Percentiles rank a stretch among this genome's conserved stretches.
Evolutionary conservation across 2,113 vertebrate species (phyloP).

Genomic region (Etheostoma spectabile): DNA sequence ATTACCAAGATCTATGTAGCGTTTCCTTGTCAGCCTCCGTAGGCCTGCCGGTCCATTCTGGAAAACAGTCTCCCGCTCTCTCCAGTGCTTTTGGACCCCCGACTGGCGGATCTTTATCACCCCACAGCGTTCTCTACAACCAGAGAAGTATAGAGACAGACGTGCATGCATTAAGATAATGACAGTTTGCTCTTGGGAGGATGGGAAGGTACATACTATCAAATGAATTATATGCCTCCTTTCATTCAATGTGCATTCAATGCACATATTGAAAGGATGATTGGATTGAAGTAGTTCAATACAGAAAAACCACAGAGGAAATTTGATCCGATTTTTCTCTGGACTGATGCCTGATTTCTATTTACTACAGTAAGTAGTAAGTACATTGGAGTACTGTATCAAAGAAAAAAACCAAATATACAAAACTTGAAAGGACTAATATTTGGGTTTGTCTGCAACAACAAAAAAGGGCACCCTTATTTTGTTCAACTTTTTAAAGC

Average conservation of each 20-base stretch:
- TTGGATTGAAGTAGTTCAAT: not conserved
- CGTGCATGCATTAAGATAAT: not conserved
- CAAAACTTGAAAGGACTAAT: not conserved
- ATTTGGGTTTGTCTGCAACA: constrained; percentile 25
- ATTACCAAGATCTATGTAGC: constrained; percentile 94
- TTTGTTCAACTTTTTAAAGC: constrained; percentile 10
- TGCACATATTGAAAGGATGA: not conserved
- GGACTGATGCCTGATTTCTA: not conserved
- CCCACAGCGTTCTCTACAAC: constrained; percentile 90
- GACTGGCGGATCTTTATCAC: constrained; percentile 92
- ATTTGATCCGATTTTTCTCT: not conserved
- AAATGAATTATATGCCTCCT: not conserved
- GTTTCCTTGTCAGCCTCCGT: constrained; percentile 90
- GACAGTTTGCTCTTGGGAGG: not conserved
- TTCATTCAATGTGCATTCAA: not conserved
- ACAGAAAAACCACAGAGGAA: not conserved
- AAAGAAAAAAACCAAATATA: not conserved
- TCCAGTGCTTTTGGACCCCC: constrained; percentile 85
- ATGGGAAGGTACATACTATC: not conserved
- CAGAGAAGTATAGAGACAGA: constrained; percentile 41
- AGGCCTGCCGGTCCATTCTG: constrained; percentile 86
- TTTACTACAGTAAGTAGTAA: not conserved
- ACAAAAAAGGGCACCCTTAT: not conserved
- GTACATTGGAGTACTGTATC: not conserved
- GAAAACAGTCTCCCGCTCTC: constrained; percentile 88